A percentile compares a stretch with the other conserved stretches of the same genome.
Evolutionary conservation across 2,113 vertebrate genomes (phyloP).

Genomic region (Machaerirhynchus nigripectus): DNA sequence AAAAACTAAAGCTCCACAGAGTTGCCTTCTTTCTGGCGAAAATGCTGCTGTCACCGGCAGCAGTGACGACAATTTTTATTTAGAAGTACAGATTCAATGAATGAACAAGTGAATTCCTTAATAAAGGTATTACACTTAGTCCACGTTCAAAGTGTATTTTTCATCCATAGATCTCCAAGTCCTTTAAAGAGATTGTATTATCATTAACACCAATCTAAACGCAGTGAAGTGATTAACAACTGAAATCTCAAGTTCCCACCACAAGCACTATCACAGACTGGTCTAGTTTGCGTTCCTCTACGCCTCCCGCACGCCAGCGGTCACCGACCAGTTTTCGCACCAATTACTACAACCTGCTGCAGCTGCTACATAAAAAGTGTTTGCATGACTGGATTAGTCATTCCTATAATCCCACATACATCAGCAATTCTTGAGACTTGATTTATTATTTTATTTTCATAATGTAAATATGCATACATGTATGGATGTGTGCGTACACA

Average conservation of each 20-base stretch:
- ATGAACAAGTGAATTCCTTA: background rate
- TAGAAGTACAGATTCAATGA: background rate
- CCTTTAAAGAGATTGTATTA: background rate
- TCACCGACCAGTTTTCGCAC: background rate
- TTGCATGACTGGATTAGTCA: background rate
- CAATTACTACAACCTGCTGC: background rate
- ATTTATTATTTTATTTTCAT: background rate
- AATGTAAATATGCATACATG: background rate
- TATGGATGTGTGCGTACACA: background rate
- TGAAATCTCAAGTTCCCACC: background rate
- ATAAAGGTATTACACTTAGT: background rate
- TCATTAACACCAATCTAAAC: background rate
- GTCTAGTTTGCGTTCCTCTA: background rate
- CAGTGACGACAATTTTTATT: background rate
- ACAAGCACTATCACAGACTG: background rate
- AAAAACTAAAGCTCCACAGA: background rate
- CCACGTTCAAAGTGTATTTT: background rate
- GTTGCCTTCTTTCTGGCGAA: background rate
- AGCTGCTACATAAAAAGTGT: background rate
- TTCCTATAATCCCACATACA: background rate
- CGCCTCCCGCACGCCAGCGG: background rate
- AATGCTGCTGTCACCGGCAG: background rate
- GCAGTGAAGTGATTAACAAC: background rate
- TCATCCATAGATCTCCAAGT: background rate
- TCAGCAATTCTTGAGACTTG: background rate